Evolutionary conservation across 2,888 invertebrate species (phyloP), one percentile per base, ranked within the genome.

Genomic region (Sussaba pulchella): DNA sequence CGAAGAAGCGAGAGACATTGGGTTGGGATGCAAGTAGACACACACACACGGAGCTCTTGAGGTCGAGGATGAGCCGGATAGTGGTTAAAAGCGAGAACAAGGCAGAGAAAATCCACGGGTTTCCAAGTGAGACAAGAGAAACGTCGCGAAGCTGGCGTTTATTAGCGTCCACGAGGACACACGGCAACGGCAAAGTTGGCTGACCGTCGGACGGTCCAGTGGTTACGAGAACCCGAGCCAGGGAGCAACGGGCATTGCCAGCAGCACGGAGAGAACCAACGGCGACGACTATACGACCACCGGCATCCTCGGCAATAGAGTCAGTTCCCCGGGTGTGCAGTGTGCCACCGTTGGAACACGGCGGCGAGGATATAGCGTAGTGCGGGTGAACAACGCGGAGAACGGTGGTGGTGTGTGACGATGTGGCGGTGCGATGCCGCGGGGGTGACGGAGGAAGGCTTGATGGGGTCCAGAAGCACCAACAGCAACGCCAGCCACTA

Each of bases 71-170:
- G 19, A 41, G 6, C 19, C 39, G 41, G 21, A 61, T 61, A 39
- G 61, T 9, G 17, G 10, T 39, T 24, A 61, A 67, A 41, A 69
- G 59, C 66, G 59, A 52, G 59, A 52, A 67, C 69, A 69, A 75
- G 54, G 41, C 17, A 19, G 24, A 19, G 45, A 6, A 57, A 52
- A 8, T 14, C 31, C 47, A 24, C 47, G 24, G 14, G 31, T 54
- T 57, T 45, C 31, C 31, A 54, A 67, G 69, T 63, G 78, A 26
- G 69, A 79, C 45, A 63, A 31, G 57, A 36, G 47, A 31, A 63
- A 10, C 73, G 73, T 84, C 83, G 83, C 85, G 85, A 85, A 85
- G 81, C 84, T 82, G 87, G 86, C 88, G 86, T 87, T 88, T 88
- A 88, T 88, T 87, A 88, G 86, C 86, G 84, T 84, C 81, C 41